Base-by-base conservation (phyloP, 2,888 invertebrate genomes). In the Baccha elongata region DNA sequence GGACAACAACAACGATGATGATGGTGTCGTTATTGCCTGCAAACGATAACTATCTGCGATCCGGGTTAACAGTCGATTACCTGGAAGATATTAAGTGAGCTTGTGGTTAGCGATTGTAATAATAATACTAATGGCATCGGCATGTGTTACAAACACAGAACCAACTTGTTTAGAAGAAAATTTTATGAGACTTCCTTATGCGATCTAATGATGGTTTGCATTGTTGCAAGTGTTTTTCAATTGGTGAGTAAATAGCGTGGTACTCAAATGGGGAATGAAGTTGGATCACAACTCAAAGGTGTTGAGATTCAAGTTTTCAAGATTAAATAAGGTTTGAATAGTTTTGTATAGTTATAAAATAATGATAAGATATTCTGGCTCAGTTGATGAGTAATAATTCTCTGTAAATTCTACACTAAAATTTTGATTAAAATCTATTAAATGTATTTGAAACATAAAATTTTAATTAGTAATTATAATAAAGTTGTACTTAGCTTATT, bases 11-110 rank as follows among this genome's bases (percentile, higher is more conserved):
- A 23, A 35, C 29, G 19, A 62, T 60, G 44, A 58, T 17, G 26
- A 29, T 35, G 15, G 71, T 52, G 83, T 81, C 69, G 75, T 71
- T 32, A 80, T 48, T 64, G 86, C 60, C 69, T 85, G 86, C 68
- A 86, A 85, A 26, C 87, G 88, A 88, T 90, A 90, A 73, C 87
- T 89, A 86, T 90, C 90, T 86, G 87, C 86, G 84, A 90, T 88
- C 72, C 89, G 89, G 80, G 88, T 87, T 86, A 90, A 88, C 87
- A 90, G 88, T 86, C 88, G 87, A 86, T 90, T 90, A 87, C 90
- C 90, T 90, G 86, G 72, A 85, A 74, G 42, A 83, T 72, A 78
- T 72, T 42, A 83, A 78, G 76, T 76, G 71, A 52, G 67, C 46
- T 81, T 81, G 69, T 72, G 83, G 76, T 83, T 64, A 83, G 53